A percentile compares a stretch with the other conserved stretches of the same genome.
Evolutionary conservation across 2,888 invertebrate species (phyloP).

Genomic region (Melangyna quadrimaculata): DNA sequence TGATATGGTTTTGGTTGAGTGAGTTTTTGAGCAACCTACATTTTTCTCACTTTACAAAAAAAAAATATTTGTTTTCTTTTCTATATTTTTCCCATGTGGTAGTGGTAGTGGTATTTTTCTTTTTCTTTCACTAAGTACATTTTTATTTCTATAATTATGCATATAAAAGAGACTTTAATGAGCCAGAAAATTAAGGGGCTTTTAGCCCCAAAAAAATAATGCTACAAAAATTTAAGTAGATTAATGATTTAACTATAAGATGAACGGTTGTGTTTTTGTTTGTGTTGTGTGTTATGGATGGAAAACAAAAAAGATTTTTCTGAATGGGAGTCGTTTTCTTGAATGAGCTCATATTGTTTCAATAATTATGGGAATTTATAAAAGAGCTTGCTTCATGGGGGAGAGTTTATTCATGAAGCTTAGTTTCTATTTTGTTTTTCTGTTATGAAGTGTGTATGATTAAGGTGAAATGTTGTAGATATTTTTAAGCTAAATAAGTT

Average conservation of each 20-base stretch:
- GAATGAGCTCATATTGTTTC: slow-evolving; percentile 21
- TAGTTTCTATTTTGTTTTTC: neutral
- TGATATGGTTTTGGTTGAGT: slow-evolving; percentile 37
- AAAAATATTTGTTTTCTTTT: neutral
- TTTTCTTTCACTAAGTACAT: neutral
- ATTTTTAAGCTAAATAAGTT: neutral
- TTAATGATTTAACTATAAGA: slow-evolving; percentile 56
- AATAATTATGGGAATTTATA: slow-evolving; percentile 22
- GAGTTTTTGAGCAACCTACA: slow-evolving; percentile 44
- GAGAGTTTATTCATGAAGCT: neutral
- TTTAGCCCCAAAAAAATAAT: slow-evolving; percentile 7
- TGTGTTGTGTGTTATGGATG: neutral
- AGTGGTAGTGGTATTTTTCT: no score
- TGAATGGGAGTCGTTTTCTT: neutral
- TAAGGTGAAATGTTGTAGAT: neutral
- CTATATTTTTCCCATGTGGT: neutral
- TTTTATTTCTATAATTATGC: neutral
- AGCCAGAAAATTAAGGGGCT: slow-evolving; percentile 52
- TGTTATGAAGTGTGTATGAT: neutral
- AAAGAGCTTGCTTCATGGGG: neutral
- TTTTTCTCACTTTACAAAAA: neutral
- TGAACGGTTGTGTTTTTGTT: neutral
- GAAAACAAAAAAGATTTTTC: neutral
- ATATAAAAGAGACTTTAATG: slow-evolving; percentile 43
- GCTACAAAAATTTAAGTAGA: slow-evolving; percentile 18